Base-by-base conservation (phyloP, 2,113 vertebrate genomes). In the Ammodytes dubius region DNA sequence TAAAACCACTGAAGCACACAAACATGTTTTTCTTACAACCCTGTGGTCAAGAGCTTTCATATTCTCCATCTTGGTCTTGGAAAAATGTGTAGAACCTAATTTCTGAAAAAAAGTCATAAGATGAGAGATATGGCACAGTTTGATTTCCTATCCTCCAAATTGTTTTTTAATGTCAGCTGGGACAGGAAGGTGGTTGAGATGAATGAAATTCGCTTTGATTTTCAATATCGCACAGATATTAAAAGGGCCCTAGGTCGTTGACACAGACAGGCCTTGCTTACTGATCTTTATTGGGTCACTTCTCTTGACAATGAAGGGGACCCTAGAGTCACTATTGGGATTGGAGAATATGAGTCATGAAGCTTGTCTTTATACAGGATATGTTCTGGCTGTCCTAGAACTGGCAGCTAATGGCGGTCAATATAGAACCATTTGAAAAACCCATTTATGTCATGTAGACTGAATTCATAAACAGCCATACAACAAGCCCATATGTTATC, bases 211-310 rank as follows among this genome's bases (percentile, higher is more conserved):
- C 35, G 27, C 73, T 27, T 11, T 12, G 7, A 47, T 84, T 78
- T 78, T 87, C 74, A 87, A 75, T 87, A 83, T 80, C 76, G 84
- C 74, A 52, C 52, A 50, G 83, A 86, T 93, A 93, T 89, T 90
- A 89, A 88, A 90, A 87, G 58, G 49, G 79, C 88, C 76, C 19
- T 50, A 7, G 87, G 88, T 83, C 76, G 80, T 2, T 66, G 66
- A 87, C 68, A 56, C 42, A 81, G 53, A 75, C 68, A 58, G n/a
- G 43, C 46, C 45, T 49, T 74, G 59, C 53, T 84, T 73, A 70
- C 60, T 61, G 47, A 77, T 46, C 49, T 77, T 87, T 87, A 90
- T 53, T 81, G 59, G 66, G 8, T 69, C 58, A 58, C 60, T 72
- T 52, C 65, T 78, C 14, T 72, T 57, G 17, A 63, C 52, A 11